These are phyloP conservation scores for Corbicula japonica DNA, from an alignment of 2,888 invertebrate species.

Conservation along the genomic window DNA sequence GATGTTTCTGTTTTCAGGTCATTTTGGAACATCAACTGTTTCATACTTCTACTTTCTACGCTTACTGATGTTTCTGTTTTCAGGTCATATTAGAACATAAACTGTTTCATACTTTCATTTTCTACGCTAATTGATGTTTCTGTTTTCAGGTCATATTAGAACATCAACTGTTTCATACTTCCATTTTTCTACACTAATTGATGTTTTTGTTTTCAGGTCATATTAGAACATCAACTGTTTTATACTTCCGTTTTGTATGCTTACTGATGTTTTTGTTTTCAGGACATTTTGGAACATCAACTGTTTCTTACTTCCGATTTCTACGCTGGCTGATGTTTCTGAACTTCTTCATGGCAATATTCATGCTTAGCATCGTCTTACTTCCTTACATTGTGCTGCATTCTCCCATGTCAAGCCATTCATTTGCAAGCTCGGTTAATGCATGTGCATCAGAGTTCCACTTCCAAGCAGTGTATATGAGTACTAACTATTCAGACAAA, in stretches of 20 bases:
- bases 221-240: too few relatives aligned
- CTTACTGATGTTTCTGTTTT: background rate
- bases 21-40: background rate
- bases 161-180: background rate
- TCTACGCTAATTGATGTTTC: background rate
- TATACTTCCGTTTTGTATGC: too few relatives aligned
- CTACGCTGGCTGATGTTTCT: slow-evolving; percentile 94
- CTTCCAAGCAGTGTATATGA: slow-evolving; percentile 61
- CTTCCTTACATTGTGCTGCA: slow-evolving; percentile 88
- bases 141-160: background rate
- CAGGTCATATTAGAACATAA: too few relatives aligned
- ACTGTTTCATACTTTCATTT: background rate
- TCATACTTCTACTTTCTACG: background rate
- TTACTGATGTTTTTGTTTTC: too few relatives aligned
- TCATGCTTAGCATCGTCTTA: slow-evolving; percentile 91
- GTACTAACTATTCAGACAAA: slow-evolving; percentile 65
- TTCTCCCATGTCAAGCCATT: background rate
- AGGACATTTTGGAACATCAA: slow-evolving; percentile 87
- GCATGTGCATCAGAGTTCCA: slow-evolving; percentile 40
- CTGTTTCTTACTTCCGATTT: slow-evolving; percentile 91
- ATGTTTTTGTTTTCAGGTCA: too few relatives aligned
- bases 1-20: background rate
- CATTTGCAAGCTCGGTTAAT: slow-evolving; percentile 37
- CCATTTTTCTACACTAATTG: background rate
- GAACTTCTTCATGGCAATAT: slow-evolving; percentile 91